Evolutionary conservation across 2,797 vertebrate genomes (phyloP).

Genomic region (Sebastes itinus): DNA sequence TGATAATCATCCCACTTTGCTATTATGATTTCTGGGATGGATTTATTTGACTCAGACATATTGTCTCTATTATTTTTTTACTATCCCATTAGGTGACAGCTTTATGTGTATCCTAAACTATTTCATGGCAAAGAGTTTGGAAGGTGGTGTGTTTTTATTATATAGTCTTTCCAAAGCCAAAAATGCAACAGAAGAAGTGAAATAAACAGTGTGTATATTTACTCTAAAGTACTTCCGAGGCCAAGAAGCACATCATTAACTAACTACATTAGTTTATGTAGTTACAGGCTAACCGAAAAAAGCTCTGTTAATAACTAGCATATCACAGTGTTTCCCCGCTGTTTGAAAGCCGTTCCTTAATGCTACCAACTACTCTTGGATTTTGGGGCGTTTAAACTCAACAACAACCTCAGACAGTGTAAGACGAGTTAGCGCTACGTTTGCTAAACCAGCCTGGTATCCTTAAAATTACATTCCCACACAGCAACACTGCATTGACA

Average conservation of each 20-base stretch:
- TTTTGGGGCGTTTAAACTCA: not conserved
- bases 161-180: not conserved
- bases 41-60: not conserved
- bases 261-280: not conserved
- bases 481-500: too few species aligned
- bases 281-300: not conserved
- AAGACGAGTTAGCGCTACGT: too few species aligned
- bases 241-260: not conserved
- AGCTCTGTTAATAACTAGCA: not conserved
- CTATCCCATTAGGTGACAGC: not conserved
- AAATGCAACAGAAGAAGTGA: not conserved
- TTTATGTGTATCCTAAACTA: not conserved
- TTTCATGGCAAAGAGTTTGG: not conserved
- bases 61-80: not conserved
- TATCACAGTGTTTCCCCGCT: too few species aligned
- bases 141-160: not conserved
- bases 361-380: not conserved
- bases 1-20: slow-evolving; percentile 44
- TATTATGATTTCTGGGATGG: slow-evolving; percentile 18
- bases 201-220: not conserved
- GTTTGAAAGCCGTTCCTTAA: too few species aligned
- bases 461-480: too few species aligned
- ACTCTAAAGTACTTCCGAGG: not conserved
- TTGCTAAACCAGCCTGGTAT: too few species aligned
- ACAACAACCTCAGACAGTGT: too few species aligned